These are phyloP conservation scores for Galeopterus variegatus DNA, from an alignment of 2,113 vertebrate genomes.

Conservation along the genomic window DNA sequence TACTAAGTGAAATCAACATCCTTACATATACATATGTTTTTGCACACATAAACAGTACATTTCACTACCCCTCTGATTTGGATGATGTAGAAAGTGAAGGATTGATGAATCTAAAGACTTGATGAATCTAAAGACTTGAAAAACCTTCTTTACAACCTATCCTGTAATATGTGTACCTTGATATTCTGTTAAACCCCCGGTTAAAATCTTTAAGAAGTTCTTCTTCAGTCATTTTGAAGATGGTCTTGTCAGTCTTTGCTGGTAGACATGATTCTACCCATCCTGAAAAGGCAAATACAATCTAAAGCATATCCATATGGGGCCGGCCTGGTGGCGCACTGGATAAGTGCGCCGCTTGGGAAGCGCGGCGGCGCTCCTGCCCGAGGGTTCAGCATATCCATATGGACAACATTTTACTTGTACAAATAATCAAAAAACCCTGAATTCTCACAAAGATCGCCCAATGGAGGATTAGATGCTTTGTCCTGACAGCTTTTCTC, in stretches of 20 bases:
- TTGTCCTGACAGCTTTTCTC: background rate
- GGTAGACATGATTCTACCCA: background rate
- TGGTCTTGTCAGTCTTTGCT: background rate
- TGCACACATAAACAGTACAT: background rate
- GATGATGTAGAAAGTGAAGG: background rate
- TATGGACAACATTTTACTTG: background rate
- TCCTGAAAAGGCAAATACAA: background rate
- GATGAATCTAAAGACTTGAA: background rate
- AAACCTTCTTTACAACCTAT: background rate
- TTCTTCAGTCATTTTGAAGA: background rate
- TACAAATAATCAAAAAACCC: background rate
- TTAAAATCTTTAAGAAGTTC: slow-evolving; percentile 8
- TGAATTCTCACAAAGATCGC: background rate
- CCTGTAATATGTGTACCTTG: background rate
- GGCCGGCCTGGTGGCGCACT: too few relatives aligned
- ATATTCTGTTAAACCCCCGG: background rate
- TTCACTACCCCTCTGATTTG: background rate
- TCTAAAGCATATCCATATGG: background rate
- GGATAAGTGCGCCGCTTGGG: too few relatives aligned
- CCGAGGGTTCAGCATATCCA: too few relatives aligned
- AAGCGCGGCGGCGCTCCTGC: too few relatives aligned
- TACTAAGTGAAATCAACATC: background rate
- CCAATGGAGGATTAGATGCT: background rate
- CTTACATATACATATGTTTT: background rate
- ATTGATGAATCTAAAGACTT: background rate